A percentile compares a stretch with the other conserved stretches of the same genome.
Evolutionary conservation across 2,113 vertebrate species (phyloP).

Genomic region (Junco hyemalis): DNA sequence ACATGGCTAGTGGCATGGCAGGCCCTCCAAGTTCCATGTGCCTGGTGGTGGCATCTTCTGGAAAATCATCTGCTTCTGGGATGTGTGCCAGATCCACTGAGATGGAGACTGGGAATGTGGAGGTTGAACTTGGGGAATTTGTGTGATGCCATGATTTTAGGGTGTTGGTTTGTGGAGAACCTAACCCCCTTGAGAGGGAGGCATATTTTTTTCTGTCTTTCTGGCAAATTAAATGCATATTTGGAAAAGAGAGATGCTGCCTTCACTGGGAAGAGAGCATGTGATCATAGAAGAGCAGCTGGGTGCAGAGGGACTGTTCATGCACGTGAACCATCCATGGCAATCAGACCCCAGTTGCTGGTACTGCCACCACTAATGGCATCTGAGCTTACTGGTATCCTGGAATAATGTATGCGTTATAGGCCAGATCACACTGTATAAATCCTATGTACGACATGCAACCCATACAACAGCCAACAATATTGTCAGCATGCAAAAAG

Average conservation of each 20-base stretch:
- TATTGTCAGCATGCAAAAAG: background rate
- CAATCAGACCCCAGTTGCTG: background rate
- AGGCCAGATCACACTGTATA: background rate
- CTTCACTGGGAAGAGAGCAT: background rate
- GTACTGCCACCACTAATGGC: background rate
- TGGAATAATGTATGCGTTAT: background rate
- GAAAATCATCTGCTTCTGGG: background rate
- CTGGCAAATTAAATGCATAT: background rate
- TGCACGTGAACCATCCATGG: background rate
- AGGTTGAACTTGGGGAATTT: background rate
- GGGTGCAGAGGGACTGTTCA: background rate
- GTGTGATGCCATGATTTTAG: background rate
- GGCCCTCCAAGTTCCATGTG: background rate
- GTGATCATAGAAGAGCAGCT: background rate
- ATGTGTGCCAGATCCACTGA: background rate
- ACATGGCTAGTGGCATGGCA: background rate
- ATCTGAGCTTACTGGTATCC: background rate
- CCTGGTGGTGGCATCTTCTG: background rate
- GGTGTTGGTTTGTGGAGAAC: background rate
- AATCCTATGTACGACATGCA: background rate
- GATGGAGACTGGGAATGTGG: background rate
- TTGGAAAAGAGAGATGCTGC: background rate
- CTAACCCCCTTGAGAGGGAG: fast-evolving
- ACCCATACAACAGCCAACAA: background rate
- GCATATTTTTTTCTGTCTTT: background rate